phyloP scores from a whole-genome alignment of 1,140 invertebrate genomes.

The Drosophila punjabiensis region DNA sequence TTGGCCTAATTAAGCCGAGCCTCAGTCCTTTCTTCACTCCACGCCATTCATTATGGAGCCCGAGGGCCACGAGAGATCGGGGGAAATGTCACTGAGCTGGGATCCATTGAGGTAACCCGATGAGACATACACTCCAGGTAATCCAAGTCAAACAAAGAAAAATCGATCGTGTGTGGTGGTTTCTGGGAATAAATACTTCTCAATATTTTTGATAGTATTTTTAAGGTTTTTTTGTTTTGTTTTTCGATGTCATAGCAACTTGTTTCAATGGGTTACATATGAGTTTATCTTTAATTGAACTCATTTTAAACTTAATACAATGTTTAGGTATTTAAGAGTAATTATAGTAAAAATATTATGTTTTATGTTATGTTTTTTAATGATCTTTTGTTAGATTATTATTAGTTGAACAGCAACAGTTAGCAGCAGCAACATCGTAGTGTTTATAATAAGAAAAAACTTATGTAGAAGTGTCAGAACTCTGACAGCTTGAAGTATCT shows the following conservation, averaged over 20 bases:
- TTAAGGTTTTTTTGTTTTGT: neutral
- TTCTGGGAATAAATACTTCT: slow-evolving; percentile 1
- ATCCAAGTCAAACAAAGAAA: neutral
- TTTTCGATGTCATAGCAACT: neutral
- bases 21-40: neutral
- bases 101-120: slow-evolving; percentile 26
- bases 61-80: neutral
- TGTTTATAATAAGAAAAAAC: too few species aligned
- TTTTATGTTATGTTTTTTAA: too few species aligned
- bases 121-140: slow-evolving; percentile 15
- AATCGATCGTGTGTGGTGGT: slow-evolving; percentile 17
- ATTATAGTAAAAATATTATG: too few species aligned
- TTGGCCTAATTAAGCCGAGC: slow-evolving; percentile 28
- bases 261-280: too few species aligned
- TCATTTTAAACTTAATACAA: neutral
- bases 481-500: too few species aligned
- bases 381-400: too few species aligned
- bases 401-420: too few species aligned
- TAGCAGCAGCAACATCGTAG: too few species aligned
- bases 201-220: neutral
- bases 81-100: slow-evolving; percentile 15
- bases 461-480: too few species aligned
- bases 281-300: neutral
- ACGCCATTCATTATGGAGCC: slow-evolving; percentile 3
- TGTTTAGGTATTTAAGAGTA: too few species aligned